Conservation (phyloP, 1,140 invertebrate species). For the Monochamus saltuarius region DNA sequence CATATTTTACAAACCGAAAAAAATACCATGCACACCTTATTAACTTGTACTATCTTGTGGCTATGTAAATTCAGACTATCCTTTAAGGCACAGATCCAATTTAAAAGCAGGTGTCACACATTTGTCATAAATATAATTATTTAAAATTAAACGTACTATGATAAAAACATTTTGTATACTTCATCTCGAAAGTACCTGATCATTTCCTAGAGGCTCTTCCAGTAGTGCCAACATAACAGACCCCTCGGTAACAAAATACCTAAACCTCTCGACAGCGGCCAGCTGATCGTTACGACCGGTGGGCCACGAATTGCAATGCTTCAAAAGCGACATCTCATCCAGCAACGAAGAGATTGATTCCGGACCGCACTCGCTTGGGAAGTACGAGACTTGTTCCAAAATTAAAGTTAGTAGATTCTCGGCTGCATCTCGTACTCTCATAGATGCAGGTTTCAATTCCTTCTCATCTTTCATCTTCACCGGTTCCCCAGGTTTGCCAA, state of each 20-base stretch:
- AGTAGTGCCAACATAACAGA: conserved; percentile 84
- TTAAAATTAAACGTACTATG: too few species aligned
- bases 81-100: too few species aligned
- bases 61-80: too few species aligned
- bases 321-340: conserved; percentile 76
- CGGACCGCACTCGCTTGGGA: conserved; percentile 80
- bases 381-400: conserved; percentile 81
- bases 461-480: conserved; percentile 95
- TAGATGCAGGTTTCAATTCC: conserved; percentile 91
- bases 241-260: conserved; percentile 91
- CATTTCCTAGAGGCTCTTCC: conserved; percentile 86
- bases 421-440: conserved; percentile 93
- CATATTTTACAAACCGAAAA: too few species aligned
- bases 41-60: too few species aligned
- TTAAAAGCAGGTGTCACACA: too few species aligned
- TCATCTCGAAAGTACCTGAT: conserved; percentile 52
- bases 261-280: conserved; percentile 64
- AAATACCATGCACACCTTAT: too few species aligned
- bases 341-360: conserved; percentile 83
- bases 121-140: too few species aligned
- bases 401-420: conserved; percentile 89
- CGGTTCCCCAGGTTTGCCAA: conserved; percentile 83
- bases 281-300: conserved; percentile 44
- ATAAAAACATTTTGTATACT: neutral
- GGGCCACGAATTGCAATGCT: conserved; percentile 68